A percentile compares a stretch with the other conserved stretches of the same genome.
These are phyloP conservation scores for Microcaecilia unicolor DNA, from an alignment of 2,797 vertebrate species.

Conservation along the genomic window DNA sequence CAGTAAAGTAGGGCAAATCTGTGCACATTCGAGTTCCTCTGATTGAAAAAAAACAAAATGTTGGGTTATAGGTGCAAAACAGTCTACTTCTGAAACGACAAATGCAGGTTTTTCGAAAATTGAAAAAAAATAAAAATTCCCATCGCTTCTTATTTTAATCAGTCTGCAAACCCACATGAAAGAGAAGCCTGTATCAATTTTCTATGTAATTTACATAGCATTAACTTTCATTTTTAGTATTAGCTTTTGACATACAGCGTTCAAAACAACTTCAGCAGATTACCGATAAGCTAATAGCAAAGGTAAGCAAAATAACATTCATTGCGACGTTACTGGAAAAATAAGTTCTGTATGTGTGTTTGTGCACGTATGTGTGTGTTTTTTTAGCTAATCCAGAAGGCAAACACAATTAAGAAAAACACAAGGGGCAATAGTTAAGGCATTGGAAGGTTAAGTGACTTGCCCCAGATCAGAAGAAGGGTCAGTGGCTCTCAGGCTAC, in stretches of 20 bases:
- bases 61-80: too few species aligned
- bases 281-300: conserved; percentile 35
- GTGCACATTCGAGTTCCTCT: too few species aligned
- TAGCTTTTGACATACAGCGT: conserved; percentile 23
- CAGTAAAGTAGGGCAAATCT: too few species aligned
- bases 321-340: too few species aligned
- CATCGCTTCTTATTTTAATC: conserved; percentile 37
- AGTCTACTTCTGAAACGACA: too few species aligned
- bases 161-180: conserved; percentile 42
- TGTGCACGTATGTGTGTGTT: conserved; percentile 9
- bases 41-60: too few species aligned
- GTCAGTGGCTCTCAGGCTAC: too few species aligned
- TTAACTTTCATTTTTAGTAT: conserved; percentile 42
- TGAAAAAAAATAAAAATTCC: conserved; percentile 26
- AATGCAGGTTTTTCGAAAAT: conserved; percentile 23
- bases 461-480: too few species aligned
- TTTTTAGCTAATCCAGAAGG: conserved; percentile 29
- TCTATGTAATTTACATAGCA: conserved; percentile 27
- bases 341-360: conserved; percentile 27
- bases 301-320: conserved; percentile 32
- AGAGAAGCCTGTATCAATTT: conserved; percentile 34
- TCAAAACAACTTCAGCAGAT: conserved; percentile 35
- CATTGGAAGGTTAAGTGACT: too few species aligned
- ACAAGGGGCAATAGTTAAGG: too few species aligned
- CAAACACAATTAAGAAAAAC: conserved; percentile 17